Percentiles rank a stretch among this genome's conserved stretches.
Evolutionary conservation across 2,888 invertebrate genomes (phyloP).

Genomic region (Ommatoiulus sabulosus): DNA sequence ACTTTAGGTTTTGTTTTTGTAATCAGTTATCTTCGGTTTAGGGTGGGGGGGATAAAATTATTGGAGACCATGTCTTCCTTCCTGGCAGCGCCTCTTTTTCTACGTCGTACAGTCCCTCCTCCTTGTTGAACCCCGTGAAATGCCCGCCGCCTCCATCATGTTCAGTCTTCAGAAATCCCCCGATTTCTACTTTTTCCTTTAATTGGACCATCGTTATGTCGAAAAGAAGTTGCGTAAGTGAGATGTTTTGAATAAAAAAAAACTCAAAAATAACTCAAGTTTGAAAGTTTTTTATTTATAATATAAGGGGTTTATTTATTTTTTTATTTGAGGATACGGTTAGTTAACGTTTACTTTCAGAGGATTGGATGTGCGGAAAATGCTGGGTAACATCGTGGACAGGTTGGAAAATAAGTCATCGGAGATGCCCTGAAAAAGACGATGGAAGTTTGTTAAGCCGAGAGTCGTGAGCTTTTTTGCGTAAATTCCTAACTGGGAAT

Average conservation of each 20-base stretch:
- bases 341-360: constrained; percentile 68
- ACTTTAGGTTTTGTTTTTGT: constrained; percentile 13
- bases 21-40: constrained; percentile 1
- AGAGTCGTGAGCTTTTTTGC: too few relatives aligned
- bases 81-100: not conserved
- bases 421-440: constrained; percentile 76
- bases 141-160: not conserved
- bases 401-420: constrained; percentile 84
- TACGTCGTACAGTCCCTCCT: not conserved
- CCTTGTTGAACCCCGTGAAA: not conserved
- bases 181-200: not conserved
- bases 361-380: constrained; percentile 95
- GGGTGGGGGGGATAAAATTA: not conserved
- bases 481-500: not conserved
- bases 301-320: not conserved
- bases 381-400: constrained; percentile 88
- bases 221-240: not conserved
- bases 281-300: not conserved
- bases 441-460: constrained; percentile 58
- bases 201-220: constrained; percentile 11
- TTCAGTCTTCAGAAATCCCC: not conserved
- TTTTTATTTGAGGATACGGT: not conserved
- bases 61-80: constrained; percentile 46
- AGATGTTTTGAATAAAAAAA: constrained; percentile 34
- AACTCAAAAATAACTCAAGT: not conserved